phyloP scores from a whole-genome alignment of 2,888 invertebrate genomes.

The Molanna angustata region DNA sequence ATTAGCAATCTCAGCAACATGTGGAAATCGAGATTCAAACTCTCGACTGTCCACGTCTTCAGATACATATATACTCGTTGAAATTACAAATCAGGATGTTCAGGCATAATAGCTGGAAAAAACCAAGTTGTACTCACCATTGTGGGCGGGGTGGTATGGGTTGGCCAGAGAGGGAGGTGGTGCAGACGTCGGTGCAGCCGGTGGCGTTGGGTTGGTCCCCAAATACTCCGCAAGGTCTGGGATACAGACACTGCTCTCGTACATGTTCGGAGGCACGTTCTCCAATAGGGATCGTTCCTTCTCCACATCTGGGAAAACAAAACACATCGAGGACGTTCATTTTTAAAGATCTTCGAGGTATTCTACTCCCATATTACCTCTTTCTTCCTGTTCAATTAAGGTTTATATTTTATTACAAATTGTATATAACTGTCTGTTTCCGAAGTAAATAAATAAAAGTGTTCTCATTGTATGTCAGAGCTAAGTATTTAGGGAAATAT shows the following conservation, averaged over 20 bases:
- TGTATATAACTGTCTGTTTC: neutral
- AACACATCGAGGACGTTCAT: neutral
- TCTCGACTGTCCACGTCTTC: too few species aligned
- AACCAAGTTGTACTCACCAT: slow-evolving; percentile 52
- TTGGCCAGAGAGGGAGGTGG: slow-evolving; percentile 28
- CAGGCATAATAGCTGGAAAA: too few species aligned
- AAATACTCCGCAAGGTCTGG: slow-evolving; percentile 73
- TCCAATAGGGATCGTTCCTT: slow-evolving; percentile 71
- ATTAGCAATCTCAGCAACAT: too few species aligned
- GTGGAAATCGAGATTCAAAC: too few species aligned
- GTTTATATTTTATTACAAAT: neutral
- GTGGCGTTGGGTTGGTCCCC: slow-evolving; percentile 51
- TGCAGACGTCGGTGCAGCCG: slow-evolving; percentile 37
- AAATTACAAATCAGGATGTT: too few species aligned
- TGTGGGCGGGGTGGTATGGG: slow-evolving; percentile 49
- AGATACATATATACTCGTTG: too few species aligned
- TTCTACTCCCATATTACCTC: too few species aligned
- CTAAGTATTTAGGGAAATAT: too few species aligned
- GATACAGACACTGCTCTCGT: slow-evolving; percentile 77
- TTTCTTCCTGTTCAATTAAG: too few species aligned
- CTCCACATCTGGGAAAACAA: slow-evolving; percentile 63
- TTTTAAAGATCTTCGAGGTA: neutral
- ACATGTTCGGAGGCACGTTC: slow-evolving; percentile 71
- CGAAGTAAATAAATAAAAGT: neutral
- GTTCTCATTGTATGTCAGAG: too few species aligned